Base-by-base conservation (phyloP, 2,888 invertebrate genomes). In the Piscicola geometra region DNA sequence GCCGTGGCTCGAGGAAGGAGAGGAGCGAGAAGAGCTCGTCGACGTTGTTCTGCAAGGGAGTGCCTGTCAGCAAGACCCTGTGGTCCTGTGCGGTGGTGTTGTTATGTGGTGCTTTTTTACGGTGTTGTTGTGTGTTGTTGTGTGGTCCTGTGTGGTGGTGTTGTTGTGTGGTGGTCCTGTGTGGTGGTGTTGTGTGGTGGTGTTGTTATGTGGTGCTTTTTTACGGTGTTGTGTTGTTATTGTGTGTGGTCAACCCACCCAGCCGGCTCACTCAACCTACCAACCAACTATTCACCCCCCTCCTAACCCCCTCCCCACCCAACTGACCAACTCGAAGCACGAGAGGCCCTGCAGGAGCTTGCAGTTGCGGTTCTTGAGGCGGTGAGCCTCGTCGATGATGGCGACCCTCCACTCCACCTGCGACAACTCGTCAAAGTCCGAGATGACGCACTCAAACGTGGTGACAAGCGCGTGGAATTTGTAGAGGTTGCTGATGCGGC, bases 341-440 rank as follows among this genome's bases (percentile, higher is more conserved):
- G 73, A 15, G 60, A 78, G 88, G 9, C 98, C 97, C 87, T 98
- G 97, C 71, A 98, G 88, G 76, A 99, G 88, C 86, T 99, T 97
- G 85, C 99, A 99, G 86, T 99, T 98, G 78, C 96, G 89, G 87
- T 99, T 99, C 88, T 99, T 99, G 75, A 99, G 87, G 79, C 99
- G 89, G 87, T 99, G 99, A 18, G 99, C 99, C 88, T 99, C 99
- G 85, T 99, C 99, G 83, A 99, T 99, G 1, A 99, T 93, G 83
- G 95, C 94, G 70, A 94, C 88, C 78, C 97, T 89, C 97, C 97
- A 99, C 82, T 93, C 93, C 83, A 99, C 96, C 71, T 91, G 90
- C 84, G 92, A 92, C 77, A 99, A 86, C 83, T 98, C 93, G 84
- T 95, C 92, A 84, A 93, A 93, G 87, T 99, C 99, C 0, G 96